Percentiles rank a stretch among this genome's conserved stretches.
These are phyloP conservation scores for Crenichthys baileyi DNA, from an alignment of 2,797 vertebrate species.

Conservation along the genomic window DNA sequence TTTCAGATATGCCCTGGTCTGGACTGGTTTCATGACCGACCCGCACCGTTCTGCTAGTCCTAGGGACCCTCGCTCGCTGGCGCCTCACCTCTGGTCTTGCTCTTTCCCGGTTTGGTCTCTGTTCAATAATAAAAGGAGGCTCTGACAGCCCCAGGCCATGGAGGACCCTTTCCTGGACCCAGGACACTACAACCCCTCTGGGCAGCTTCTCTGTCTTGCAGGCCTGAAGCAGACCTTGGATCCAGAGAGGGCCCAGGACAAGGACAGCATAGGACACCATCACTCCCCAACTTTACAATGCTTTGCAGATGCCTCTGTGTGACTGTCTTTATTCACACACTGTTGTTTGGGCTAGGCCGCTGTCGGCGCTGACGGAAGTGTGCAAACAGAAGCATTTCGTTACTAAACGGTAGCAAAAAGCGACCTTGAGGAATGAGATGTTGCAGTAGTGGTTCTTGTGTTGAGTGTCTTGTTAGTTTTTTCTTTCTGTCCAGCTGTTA, in stretches of 20 bases:
- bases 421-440: conserved; percentile 51
- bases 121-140: conserved; percentile 40
- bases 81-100: neutral
- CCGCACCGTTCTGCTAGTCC: conserved; percentile 34
- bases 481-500: neutral
- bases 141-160: conserved; percentile 70
- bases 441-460: neutral
- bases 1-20: conserved; percentile 78
- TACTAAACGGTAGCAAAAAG: conserved; percentile 40
- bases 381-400: conserved; percentile 29
- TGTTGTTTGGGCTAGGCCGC: conserved; percentile 41
- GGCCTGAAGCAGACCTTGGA: conserved; percentile 36
- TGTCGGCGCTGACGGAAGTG: conserved; percentile 34
- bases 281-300: neutral
- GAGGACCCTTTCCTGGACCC: conserved; percentile 72
- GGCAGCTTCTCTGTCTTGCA: conserved; percentile 58
- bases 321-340: conserved; percentile 22
- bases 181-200: conserved; percentile 65
- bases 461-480: neutral
- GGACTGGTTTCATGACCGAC: neutral
- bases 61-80: neutral
- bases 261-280: conserved; percentile 51
- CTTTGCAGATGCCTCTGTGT: neutral
- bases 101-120: neutral
- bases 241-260: conserved; percentile 52